These are phyloP conservation scores for Drosophila setosimentum DNA, from an alignment of 2,888 invertebrate species.

Conservation along the genomic window DNA sequence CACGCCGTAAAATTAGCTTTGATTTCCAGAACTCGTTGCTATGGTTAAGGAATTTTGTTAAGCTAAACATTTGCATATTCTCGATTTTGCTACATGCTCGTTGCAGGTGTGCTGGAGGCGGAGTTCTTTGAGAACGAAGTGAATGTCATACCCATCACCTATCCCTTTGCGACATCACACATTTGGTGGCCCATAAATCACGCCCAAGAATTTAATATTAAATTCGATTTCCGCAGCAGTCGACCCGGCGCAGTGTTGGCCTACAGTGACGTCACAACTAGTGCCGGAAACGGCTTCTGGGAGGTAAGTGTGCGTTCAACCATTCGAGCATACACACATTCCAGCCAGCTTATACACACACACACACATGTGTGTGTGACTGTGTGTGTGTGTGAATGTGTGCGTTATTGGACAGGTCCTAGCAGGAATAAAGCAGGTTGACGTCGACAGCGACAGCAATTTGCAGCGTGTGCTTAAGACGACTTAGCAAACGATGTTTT, in stretches of 20 bases:
- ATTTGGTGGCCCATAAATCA: slow-evolving; percentile 95
- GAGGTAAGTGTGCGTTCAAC: slow-evolving; percentile 88
- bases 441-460: slow-evolving; percentile 52
- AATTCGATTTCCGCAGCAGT: slow-evolving; percentile 95
- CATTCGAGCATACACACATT: slow-evolving; percentile 61
- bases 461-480: slow-evolving; percentile 70
- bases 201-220: slow-evolving; percentile 90
- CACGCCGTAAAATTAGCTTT: neutral
- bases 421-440: slow-evolving; percentile 12
- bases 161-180: slow-evolving; percentile 95
- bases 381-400: slow-evolving; percentile 4
- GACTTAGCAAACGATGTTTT: slow-evolving; percentile 69
- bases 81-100: slow-evolving; percentile 8
- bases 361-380: slow-evolving; percentile 7
- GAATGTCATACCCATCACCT: slow-evolving; percentile 95
- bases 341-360: slow-evolving; percentile 58
- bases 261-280: slow-evolving; percentile 91
- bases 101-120: slow-evolving; percentile 89
- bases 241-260: slow-evolving; percentile 93
- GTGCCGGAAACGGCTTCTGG: slow-evolving; percentile 93
- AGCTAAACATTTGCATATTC: slow-evolving; percentile 13
- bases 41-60: slow-evolving; percentile 12
- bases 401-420: slow-evolving; percentile 17
- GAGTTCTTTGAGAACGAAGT: slow-evolving; percentile 94
- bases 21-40: neutral